phyloP scores from a whole-genome alignment of 2,113 vertebrate genomes.

The Chamaea fasciata region DNA sequence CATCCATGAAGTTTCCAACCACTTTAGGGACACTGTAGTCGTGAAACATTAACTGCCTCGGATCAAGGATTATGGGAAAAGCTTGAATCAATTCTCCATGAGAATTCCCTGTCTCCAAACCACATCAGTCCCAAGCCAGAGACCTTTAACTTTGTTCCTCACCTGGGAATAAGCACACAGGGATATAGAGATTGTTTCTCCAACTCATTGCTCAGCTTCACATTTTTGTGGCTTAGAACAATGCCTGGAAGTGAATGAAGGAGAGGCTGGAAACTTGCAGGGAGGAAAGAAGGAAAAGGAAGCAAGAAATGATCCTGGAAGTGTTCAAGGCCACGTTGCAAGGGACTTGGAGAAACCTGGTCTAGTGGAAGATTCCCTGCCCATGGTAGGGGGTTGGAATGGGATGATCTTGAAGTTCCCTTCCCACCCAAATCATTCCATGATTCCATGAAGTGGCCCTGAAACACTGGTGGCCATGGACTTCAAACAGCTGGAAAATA shows the following conservation, averaged over 20 bases:
- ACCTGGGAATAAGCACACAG: background rate
- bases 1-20: background rate
- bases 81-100: background rate
- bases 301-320: background rate
- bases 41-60: rapidly evolving
- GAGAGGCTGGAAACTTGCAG: background rate
- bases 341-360: background rate
- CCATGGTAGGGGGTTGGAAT: background rate
- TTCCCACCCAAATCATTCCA: background rate
- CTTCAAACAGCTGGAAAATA: background rate
- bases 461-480: background rate
- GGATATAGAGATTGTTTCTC: background rate
- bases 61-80: background rate
- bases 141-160: background rate
- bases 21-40: background rate
- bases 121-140: background rate
- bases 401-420: background rate
- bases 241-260: background rate
- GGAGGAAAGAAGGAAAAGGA: background rate
- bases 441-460: background rate
- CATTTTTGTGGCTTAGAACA: background rate
- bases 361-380: background rate
- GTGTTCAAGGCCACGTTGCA: rapidly evolving
- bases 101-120: background rate
- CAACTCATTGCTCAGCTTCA: background rate